A percentile compares a stretch with the other conserved stretches of the same genome.
phyloP scores from a whole-genome alignment of 2,797 vertebrate genomes.

The Chelon auratus region DNA sequence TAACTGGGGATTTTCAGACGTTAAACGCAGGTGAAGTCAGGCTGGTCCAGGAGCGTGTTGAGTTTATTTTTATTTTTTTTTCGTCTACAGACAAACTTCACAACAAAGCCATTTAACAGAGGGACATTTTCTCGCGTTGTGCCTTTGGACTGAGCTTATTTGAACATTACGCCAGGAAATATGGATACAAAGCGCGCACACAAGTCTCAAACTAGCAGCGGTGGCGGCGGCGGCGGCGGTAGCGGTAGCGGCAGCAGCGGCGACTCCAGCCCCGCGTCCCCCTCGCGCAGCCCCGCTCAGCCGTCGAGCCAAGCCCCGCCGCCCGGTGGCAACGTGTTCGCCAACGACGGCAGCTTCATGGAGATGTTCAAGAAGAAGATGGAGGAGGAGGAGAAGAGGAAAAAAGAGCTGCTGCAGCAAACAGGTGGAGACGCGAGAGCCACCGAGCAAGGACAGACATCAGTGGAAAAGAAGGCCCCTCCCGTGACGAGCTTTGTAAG shows the following conservation, averaged over 20 bases:
- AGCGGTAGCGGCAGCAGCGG: slow-evolving; percentile 45
- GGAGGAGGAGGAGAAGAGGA: slow-evolving; percentile 88
- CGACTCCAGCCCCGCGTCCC: slow-evolving; percentile 75
- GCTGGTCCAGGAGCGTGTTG: neutral
- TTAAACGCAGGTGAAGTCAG: neutral
- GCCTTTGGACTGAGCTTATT: slow-evolving; percentile 8
- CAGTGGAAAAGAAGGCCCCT: slow-evolving; percentile 82
- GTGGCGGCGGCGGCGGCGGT: slow-evolving; percentile 17
- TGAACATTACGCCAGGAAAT: slow-evolving; percentile 10
- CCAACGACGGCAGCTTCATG: slow-evolving; percentile 97
- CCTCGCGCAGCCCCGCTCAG: slow-evolving; percentile 63
- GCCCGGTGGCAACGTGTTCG: slow-evolving; percentile 88
- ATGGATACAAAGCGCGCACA: slow-evolving; percentile 73
- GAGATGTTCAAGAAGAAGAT: slow-evolving; percentile 97
- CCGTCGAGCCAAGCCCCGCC: slow-evolving; percentile 36
- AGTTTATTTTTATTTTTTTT: neutral
- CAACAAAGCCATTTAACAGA: slow-evolving; percentile 7
- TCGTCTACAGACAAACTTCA: neutral
- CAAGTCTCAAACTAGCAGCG: slow-evolving; percentile 22
- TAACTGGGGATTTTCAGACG: neutral
- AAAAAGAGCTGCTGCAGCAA: slow-evolving; percentile 84
- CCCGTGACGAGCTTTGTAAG: slow-evolving; percentile 89
- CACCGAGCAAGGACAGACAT: slow-evolving; percentile 76
- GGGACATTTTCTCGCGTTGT: neutral
- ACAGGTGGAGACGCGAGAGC: slow-evolving; percentile 72